These are phyloP conservation scores for Mycogona germanica DNA, from an alignment of 2,888 invertebrate species.

Conservation along the genomic window DNA sequence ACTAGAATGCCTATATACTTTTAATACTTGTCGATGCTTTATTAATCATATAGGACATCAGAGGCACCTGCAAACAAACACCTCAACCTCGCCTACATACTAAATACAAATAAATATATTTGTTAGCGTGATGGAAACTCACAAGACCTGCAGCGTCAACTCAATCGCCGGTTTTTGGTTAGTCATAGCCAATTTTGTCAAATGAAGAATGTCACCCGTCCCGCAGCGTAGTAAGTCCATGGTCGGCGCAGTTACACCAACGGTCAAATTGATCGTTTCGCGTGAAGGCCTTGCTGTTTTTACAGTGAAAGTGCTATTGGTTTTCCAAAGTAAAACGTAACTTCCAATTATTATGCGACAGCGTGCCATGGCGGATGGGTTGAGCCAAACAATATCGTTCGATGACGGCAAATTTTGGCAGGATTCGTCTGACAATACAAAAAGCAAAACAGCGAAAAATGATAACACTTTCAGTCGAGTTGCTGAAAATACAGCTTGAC, in stretches of 20 bases:
- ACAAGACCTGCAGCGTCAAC: neutral
- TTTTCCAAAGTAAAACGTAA: neutral
- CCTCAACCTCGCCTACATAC: no score
- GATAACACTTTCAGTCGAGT: no score
- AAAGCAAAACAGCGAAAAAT: no score
- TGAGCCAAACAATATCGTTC: neutral
- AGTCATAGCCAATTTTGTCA: neutral
- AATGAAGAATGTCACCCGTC: neutral
- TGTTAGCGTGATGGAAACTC: no score
- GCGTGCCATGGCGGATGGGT: neutral
- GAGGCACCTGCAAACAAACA: no score
- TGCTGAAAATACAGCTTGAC: no score
- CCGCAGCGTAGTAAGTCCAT: neutral
- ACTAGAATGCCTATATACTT: no score
- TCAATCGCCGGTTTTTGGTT: neutral
- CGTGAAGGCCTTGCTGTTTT: neutral
- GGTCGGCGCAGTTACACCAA: neutral
- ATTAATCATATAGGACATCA: no score
- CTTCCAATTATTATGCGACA: neutral
- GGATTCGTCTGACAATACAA: no score
- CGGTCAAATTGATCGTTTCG: neutral
- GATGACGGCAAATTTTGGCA: no score
- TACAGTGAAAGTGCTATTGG: neutral
- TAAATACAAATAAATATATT: no score
- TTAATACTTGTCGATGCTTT: no score